Conservation (phyloP, 2,113 vertebrate species). For the Etheostoma cragini region DNA sequence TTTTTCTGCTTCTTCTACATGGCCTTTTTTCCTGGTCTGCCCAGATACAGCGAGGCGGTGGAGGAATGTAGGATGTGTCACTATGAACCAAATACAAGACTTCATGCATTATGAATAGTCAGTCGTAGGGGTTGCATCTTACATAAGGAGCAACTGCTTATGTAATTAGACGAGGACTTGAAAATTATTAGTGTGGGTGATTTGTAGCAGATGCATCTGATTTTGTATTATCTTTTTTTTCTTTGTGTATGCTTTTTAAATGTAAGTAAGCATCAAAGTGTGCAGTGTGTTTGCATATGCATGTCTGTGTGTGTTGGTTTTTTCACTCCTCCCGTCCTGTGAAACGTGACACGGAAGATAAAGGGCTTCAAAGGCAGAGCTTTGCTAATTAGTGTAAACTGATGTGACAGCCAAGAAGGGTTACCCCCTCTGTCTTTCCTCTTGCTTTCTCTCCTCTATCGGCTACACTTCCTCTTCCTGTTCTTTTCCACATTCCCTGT, state of each 20-base stretch:
- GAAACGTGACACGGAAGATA: slow-evolving; percentile 66
- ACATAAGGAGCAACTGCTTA: slow-evolving; percentile 69
- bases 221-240: slow-evolving; percentile 25
- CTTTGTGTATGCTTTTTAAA: slow-evolving; percentile 23
- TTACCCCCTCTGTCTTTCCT: slow-evolving; percentile 57
- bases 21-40: slow-evolving; percentile 42
- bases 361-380: slow-evolving; percentile 70
- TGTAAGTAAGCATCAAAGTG: slow-evolving; percentile 8
- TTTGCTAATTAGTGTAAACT: slow-evolving; percentile 75
- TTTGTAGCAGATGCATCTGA: slow-evolving; percentile 44
- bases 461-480: slow-evolving; percentile 23
- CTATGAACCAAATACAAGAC: slow-evolving; percentile 68
- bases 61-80: slow-evolving; percentile 70
- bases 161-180: slow-evolving; percentile 66
- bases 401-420: slow-evolving; percentile 69
- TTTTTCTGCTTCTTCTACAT: slow-evolving; percentile 11
- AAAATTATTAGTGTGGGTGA: slow-evolving; percentile 51
- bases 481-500: slow-evolving; percentile 34
- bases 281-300: slow-evolving; percentile 26
- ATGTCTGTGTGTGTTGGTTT: slow-evolving; percentile 23
- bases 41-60: slow-evolving; percentile 48
- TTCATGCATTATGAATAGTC: slow-evolving; percentile 74
- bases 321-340: slow-evolving; percentile 17
- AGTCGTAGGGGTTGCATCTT: slow-evolving; percentile 61
- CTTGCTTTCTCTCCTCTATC: slow-evolving; percentile 37